phyloP scores from a whole-genome alignment of 2,888 invertebrate species.

The Eupithecia insigniata region DNA sequence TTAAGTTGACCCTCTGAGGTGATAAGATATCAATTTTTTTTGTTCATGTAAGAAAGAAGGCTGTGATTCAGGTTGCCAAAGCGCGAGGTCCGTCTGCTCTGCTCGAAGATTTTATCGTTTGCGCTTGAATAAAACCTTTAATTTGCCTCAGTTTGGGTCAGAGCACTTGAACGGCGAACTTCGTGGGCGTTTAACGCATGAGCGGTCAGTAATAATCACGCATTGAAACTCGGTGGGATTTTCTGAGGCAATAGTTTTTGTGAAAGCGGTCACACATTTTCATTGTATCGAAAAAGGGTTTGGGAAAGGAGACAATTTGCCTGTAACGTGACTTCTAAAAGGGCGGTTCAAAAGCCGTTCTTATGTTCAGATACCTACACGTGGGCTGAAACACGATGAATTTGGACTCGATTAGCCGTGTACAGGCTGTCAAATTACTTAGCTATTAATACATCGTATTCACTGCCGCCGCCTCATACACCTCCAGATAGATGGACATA shows the following conservation, averaged over 20 bases:
- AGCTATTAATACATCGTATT: too few relatives aligned
- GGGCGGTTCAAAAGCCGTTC: neutral
- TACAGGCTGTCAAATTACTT: neutral
- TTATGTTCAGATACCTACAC: neutral
- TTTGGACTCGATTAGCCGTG: neutral
- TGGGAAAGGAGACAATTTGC: neutral
- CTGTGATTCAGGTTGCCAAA: neutral
- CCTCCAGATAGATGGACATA: too few relatives aligned
- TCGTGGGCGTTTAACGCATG: constrained; percentile 54
- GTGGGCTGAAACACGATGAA: neutral
- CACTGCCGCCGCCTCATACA: too few relatives aligned
- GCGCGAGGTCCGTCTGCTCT: constrained; percentile 10
- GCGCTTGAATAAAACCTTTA: constrained; percentile 39
- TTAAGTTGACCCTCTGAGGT: neutral
- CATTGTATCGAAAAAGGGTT: constrained; percentile 49
- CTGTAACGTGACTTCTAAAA: neutral
- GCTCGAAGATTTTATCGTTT: constrained; percentile 41
- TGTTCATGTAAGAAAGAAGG: neutral
- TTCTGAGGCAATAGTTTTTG: constrained; percentile 50
- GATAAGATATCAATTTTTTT: neutral
- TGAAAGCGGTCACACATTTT: constrained; percentile 49
- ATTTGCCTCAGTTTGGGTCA: constrained; percentile 39
- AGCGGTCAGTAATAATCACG: constrained; percentile 58
- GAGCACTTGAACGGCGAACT: constrained; percentile 37
- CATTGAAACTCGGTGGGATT: constrained; percentile 45